phyloP scores from a whole-genome alignment of 2,888 invertebrate genomes.

The Cecidostiba fungosa region DNA sequence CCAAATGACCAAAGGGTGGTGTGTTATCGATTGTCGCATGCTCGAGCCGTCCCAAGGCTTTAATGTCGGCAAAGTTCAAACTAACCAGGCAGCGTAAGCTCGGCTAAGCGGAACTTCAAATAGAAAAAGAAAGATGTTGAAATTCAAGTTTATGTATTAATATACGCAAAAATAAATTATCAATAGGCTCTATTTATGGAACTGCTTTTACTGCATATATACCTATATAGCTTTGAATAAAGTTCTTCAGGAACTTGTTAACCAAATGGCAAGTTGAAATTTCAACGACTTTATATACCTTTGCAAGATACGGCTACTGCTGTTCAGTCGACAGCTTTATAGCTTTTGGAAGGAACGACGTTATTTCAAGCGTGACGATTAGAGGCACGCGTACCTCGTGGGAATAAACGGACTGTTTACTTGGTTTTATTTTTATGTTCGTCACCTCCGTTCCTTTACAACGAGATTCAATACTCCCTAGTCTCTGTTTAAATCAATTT shows the following conservation, averaged over 20 bases:
- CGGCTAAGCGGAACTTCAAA: neutral
- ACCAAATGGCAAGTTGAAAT: neutral
- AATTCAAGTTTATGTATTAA: conserved; percentile 8
- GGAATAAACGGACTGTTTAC: neutral
- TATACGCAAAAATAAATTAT: neutral
- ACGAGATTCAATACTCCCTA: neutral
- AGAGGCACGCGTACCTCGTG: neutral
- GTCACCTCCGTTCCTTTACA: neutral
- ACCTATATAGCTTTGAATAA: neutral
- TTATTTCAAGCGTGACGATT: conserved; percentile 36
- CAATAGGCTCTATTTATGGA: conserved; percentile 20
- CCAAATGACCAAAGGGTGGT: conserved; percentile 47
- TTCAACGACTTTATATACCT: neutral
- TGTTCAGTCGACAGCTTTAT: conserved; percentile 29
- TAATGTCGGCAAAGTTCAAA: conserved; percentile 45
- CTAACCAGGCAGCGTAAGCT: conserved; percentile 8
- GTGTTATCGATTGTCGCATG: conserved; percentile 53
- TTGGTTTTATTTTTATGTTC: conserved; percentile 25
- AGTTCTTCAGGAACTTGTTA: neutral
- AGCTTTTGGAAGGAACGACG: conserved; percentile 17
- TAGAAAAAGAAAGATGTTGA: neutral
- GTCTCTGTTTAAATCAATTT: neutral
- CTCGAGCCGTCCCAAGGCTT: conserved; percentile 30
- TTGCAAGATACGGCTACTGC: neutral
- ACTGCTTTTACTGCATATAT: neutral